Base-by-base conservation (phyloP, 2,797 vertebrate species). In the Pyrocephalus nanus region DNA sequence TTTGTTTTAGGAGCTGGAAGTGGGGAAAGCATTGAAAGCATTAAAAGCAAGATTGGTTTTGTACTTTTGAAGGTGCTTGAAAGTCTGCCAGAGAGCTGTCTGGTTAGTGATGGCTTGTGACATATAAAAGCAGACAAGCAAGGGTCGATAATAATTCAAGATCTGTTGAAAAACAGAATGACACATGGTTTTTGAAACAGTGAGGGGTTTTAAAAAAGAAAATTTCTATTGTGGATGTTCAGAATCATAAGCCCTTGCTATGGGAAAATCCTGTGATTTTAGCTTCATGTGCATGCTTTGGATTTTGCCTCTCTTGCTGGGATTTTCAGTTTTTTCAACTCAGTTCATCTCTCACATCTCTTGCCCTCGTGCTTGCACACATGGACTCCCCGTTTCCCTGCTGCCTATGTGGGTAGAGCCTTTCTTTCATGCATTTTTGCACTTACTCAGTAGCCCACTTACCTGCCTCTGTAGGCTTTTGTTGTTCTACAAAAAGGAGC, bases 71-170 rank as follows among this genome's bases (percentile, higher is more conserved):
- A 73, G 77, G 81, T 85, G 67, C 66, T 79, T 92, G 83, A 43
- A 78, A 95, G 40, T 47, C 77, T 93, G 86, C 90, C 90, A 94
- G 80, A 47, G 55, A 93, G 26, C 74, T 96, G 94, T 88, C 93
- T 90, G 48, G 53, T 70, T 88, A 66, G 26, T 88, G 84, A 92
- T 79, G 60, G 19, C 43, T 93, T 54, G 27, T 78, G 73, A 73
- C 70, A 78, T 77, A 86, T 13, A 71, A 82, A 92, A 87, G 74
- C 73, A 93, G 90, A 87, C 64, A 87, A 76, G 42, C 1, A 9
- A 70, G 50, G 16, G n/a, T 92, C 90, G 66, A 60, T 88, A 88
- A 73, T 88, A 84, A 93, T 92, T 84, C 88, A 78, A 64, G 48
- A 75, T 88, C 80, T 82, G 74, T 84, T 87, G 60, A 92, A 94